Base-by-base conservation (phyloP, 2,797 vertebrate genomes). In the Hirundo rustica region DNA sequence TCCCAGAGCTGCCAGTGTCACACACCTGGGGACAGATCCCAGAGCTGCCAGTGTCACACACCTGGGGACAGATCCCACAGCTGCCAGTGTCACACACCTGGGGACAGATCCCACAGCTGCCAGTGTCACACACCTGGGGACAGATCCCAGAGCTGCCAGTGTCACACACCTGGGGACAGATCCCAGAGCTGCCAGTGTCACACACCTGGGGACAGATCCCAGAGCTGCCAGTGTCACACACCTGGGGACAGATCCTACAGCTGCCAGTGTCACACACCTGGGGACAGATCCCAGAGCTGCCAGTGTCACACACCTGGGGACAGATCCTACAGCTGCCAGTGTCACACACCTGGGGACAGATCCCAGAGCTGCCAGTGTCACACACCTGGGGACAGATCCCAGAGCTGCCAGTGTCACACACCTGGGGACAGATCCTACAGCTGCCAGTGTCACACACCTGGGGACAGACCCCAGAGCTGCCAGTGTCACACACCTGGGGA, bases 371-470 rank as follows among this genome's bases (percentile, higher is more conserved):
- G 36, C 36, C 36, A 38, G 0, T 17, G 17, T 38, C 72, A 27
- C 60, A 27, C 3, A 0, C 44, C 1, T 22, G 44, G 84, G 80
- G 36, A 80, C 89, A 86, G 18, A 60, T 2, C 73, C 80, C 73
- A 34, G 36, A 51, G 53, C 73, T 77, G 53, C 50, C 65, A 71
- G n/a, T n/a, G n/a, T 38, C 72, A 27, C 60, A 27, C 3, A 0
- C 44, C 0, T 22, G 44, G 84, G 80, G 38, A 80, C 89, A 86
- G 18, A 60, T 2, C n/a, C n/a, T n/a, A n/a, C 70, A 38, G 38
- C 38, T 38, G 38, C 38, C 38, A 38, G 0, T 17, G 17, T 38
- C 72, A 27, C 60, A 25, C 3, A 0, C 44, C 0, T 20, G 44
- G 84, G 80, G 38, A 80, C 89, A 86, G 20, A 60, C 2, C 73